Evolutionary conservation across 2,888 invertebrate genomes (phyloP).

Genomic region (Netelia inedita): DNA sequence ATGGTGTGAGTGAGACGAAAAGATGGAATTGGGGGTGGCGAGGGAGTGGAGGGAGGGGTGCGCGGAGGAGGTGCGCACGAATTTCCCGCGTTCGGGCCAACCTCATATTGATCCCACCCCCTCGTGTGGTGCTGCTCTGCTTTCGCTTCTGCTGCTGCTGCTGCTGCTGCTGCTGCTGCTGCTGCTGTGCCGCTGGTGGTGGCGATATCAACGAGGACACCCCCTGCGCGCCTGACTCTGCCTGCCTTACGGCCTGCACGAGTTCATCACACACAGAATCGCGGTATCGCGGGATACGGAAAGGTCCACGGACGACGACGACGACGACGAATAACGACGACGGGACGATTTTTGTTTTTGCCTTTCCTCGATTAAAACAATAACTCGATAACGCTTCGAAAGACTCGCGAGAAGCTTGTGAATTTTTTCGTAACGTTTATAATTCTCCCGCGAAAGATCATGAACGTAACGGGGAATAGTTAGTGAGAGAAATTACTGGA

Average conservation of each 20-base stretch:
- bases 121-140: conserved; percentile 51
- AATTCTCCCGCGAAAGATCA: no score
- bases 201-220: conserved; percentile 36
- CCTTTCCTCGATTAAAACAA: not conserved
- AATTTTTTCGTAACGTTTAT: no score
- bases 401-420: no score
- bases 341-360: not conserved
- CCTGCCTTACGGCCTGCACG: conserved; percentile 67
- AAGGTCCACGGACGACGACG: conserved; percentile 73
- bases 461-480: not conserved
- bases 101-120: conserved; percentile 85
- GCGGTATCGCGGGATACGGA: conserved; percentile 78
- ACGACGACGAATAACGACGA: conserved; percentile 31
- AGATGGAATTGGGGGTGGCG: conserved; percentile 47
- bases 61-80: conserved; percentile 84
- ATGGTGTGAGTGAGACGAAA: conserved; percentile 60
- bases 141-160: conserved; percentile 18
- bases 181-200: conserved; percentile 23
- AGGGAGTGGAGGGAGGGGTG: conserved; percentile 56
- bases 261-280: conserved; percentile 76
- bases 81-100: conserved; percentile 84
- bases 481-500: not conserved
- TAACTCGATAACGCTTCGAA: not conserved
- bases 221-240: conserved; percentile 65
- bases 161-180: conserved; percentile 39